Percentiles rank a stretch among this genome's conserved stretches.
Conservation (phyloP, 2,888 invertebrate species). For the Priapulus caudatus region DNA sequence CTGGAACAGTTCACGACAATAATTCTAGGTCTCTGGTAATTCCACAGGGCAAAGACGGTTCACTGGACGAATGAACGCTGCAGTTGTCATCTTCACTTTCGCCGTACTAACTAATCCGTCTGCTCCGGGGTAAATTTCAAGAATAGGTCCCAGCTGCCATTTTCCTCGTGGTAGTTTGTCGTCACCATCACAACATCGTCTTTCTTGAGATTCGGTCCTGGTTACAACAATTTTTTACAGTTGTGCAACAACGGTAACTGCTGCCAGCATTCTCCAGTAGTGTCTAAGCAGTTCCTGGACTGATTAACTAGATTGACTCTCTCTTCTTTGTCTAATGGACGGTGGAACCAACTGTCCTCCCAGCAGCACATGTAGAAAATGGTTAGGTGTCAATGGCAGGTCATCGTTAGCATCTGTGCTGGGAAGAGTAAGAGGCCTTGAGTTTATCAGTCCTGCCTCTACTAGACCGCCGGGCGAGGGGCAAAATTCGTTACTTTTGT, state of each 20-base stretch:
- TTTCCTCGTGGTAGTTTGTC: not conserved
- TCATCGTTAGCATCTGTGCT: not conserved
- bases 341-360: not conserved
- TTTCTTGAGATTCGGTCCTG: not conserved
- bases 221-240: no score
- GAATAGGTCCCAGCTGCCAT: not conserved
- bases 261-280: constrained; percentile 10
- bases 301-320: constrained; percentile 3
- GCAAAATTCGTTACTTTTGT: no score
- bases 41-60: no score
- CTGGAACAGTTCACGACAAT: no score
- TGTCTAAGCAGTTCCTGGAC: constrained; percentile 4
- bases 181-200: not conserved
- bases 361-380: not conserved
- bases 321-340: not conserved
- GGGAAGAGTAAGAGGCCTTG: not conserved
- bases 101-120: not conserved
- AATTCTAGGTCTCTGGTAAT: no score
- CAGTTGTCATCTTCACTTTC: not conserved
- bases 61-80: not conserved
- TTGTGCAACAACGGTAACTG: no score
- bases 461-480: no score
- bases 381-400: not conserved
- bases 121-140: not conserved
- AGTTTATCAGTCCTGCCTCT: not conserved